A percentile compares a stretch with the other conserved stretches of the same genome.
Evolutionary conservation across 2,113 vertebrate species (phyloP).

Genomic region (Antigone vipio): DNA sequence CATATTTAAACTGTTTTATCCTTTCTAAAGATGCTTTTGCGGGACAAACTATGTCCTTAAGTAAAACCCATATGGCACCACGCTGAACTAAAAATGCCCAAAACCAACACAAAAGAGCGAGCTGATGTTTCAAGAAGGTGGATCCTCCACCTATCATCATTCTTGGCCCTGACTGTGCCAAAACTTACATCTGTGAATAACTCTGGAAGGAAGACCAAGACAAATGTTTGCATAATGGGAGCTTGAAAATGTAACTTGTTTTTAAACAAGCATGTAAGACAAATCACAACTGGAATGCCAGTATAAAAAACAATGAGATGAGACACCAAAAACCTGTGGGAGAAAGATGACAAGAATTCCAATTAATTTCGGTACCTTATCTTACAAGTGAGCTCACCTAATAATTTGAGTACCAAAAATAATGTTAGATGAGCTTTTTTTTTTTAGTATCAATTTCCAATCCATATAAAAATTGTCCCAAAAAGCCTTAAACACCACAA

Average conservation of each 20-base stretch:
- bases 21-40: background rate
- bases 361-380: background rate
- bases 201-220: background rate
- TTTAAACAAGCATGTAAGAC: background rate
- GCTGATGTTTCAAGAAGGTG: background rate
- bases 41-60: background rate
- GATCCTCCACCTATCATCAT: background rate
- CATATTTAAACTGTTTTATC: background rate
- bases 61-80: background rate
- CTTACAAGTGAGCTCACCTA: background rate
- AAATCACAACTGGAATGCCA: slow-evolving; percentile 4
- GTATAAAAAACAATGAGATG: background rate
- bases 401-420: background rate
- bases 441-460: background rate
- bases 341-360: background rate
- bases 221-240: background rate
- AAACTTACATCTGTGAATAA: background rate
- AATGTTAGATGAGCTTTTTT: background rate
- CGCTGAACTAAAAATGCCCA: background rate
- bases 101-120: background rate
- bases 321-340: background rate
- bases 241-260: background rate
- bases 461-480: background rate
- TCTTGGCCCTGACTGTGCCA: background rate
- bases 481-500: background rate